Percentiles rank a stretch among this genome's conserved stretches.
Conservation (phyloP, 1,140 invertebrate species). For the Cataglyphis hispanica region DNA sequence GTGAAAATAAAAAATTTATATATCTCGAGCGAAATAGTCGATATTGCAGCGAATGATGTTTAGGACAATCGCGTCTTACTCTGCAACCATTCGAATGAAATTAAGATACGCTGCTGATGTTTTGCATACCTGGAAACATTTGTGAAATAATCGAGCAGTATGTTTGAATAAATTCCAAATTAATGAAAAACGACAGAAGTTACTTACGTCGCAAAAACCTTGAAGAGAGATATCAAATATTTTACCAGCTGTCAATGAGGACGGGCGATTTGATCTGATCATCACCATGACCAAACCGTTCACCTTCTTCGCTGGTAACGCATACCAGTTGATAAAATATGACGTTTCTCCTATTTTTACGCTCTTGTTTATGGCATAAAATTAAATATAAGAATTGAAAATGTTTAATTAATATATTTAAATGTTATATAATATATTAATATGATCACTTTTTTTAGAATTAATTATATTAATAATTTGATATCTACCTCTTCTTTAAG, state of each 20-base stretch:
- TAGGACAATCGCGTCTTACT: constrained; percentile 11
- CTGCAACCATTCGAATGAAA: constrained; percentile 75
- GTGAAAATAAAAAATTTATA: constrained; percentile 12
- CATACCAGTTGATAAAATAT: constrained; percentile 76
- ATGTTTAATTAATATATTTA: neutral
- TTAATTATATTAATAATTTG: neutral
- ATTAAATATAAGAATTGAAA: neutral
- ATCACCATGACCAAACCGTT: constrained; percentile 75
- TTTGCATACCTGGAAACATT: constrained; percentile 75
- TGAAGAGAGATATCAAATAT: constrained; percentile 78
- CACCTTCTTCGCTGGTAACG: constrained; percentile 71
- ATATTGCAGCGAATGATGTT: neutral
- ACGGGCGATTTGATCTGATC: constrained; percentile 69
- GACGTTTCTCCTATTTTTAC: constrained; percentile 68
- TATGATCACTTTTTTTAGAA: neutral
- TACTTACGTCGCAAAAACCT: constrained; percentile 77
- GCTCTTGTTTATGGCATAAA: constrained; percentile 65
- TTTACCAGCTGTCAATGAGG: constrained; percentile 75
- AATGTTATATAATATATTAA: too few species aligned
- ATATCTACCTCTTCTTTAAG: constrained; percentile 77
- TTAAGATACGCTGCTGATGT: constrained; percentile 81
- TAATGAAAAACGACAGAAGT: neutral
- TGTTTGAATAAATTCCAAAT: neutral
- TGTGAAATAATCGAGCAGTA: neutral
- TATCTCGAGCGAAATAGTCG: neutral